Conservation (phyloP, 2,113 vertebrate species). For the Eretmochelys imbricata region DNA sequence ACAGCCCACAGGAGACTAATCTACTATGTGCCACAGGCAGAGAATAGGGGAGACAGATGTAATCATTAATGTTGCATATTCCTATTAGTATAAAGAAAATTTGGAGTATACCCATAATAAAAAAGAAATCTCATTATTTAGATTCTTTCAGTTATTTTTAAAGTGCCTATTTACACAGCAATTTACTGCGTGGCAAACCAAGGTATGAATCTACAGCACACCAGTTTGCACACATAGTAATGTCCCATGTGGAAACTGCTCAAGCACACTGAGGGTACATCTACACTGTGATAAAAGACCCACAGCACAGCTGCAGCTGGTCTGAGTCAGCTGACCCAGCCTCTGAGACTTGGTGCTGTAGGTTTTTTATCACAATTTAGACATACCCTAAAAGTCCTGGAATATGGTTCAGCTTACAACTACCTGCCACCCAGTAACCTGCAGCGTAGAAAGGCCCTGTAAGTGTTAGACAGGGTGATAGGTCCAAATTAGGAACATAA, state of each 20-base stretch:
- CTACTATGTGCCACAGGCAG: background rate
- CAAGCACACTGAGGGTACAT: background rate
- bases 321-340: background rate
- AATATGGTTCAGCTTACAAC: background rate
- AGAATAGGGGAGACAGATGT: background rate
- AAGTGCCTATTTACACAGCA: background rate
- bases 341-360: background rate
- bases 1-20: background rate
- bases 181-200: background rate
- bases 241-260: background rate
- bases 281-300: too few relatives aligned
- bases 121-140: background rate
- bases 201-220: background rate
- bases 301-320: background rate
- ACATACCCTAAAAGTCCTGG: background rate
- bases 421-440: background rate
- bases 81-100: too few relatives aligned
- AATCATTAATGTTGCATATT: background rate
- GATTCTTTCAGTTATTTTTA: background rate
- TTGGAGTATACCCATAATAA: too few relatives aligned
- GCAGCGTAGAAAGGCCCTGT: background rate
- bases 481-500: background rate
- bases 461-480: background rate
- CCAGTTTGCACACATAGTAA: background rate
- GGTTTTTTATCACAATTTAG: background rate